Base-by-base conservation (phyloP, 37 sponge, comb jelly and placozoan species). In the Corticium candelabrum region DNA sequence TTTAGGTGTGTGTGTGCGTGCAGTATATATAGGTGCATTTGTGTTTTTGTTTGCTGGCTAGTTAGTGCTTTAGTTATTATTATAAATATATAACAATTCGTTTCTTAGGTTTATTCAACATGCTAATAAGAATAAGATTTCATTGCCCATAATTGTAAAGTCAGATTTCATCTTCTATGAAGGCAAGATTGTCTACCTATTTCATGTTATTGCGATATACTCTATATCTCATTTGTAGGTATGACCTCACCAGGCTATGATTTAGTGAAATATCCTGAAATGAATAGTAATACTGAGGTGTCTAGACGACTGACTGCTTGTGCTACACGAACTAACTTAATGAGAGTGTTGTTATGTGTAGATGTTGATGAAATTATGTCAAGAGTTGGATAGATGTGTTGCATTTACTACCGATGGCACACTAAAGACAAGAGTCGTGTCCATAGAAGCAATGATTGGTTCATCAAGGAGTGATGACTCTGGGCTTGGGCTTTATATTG, bases 101-200 rank as follows among this genome's bases (percentile, higher is more conserved):
- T 3, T 80, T 7, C 68, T 36, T 38, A 89, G 89, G 34, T 85
- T 78, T 41, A 37, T 37, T 4, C 41, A 78, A 21, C 75, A 50
- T 81, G 86, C 89, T 67, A 35, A 75, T 36, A 38, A 75, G 29
- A 31, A 69, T 1, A 38, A 40, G 21, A 78, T 68, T 40, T 56
- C 78, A 36, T 15, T 82, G 30, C 89, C 86, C 27, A 68, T 41
- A 1, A 4, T 72, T 27, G 21, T 37, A 27, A 78, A 82, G 80
- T 82, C 70, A 68, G 36, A 62, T 3, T 87, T 84, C 43, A 76
- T 84, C 37, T 80, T 43, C 75, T 77, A 84, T 34, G 40, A 39
- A 50, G 88, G 88, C 80, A 50, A 50, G 11, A 11, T 27, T 27
- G 11, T 50, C 11, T 27, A 11, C 11, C 15, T 50, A 11, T 50